Base-by-base conservation (phyloP, 2,113 vertebrate species). In the Microcebus jonahi region DNA sequence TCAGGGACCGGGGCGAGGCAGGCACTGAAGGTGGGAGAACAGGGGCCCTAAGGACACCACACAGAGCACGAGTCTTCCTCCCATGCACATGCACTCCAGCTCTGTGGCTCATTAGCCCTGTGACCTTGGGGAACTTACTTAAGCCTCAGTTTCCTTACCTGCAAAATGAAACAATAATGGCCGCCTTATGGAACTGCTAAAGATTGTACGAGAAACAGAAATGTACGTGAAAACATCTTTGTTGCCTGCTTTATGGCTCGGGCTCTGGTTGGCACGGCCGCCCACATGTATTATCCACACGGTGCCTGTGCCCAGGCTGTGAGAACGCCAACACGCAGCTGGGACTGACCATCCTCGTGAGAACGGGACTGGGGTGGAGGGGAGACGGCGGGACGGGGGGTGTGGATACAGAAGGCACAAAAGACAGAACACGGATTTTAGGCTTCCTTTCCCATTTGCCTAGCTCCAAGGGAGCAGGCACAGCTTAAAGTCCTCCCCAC, bases 81-180 rank as follows among this genome's bases (percentile, higher is more conserved):
- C 5, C 23, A 1, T 23, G 82, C 42, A 3, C 1, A 2, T 53
- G 63, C 59, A 48, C 45, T 53, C 50, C 0, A 29, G 76, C 59
- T 81, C 53, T 87, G 34, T 20, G 48, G 48, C 39, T 48, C 61
- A 71, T 50, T n/a, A 93, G 29, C 20, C 75, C 57, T 31, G 31
- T 67, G 68, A 55, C 57, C 61, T 61, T 55, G 68, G 27, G 73
- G 21, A 81, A 91, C 23, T 55, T 6, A 53, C 21, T 59, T 12
- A 42, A 57, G 48, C n/a, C 77, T 92, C 36, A 8, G 27, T 63
- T 97, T 96, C 83, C 48, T 97, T 79, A 70, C 79, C 21, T 75
- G 50, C 7, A 34, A 71, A 88, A 50, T 70, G n/a, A 84, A 91
- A 8, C 20, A 11, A 53, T 53, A 42, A 70, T 4, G n/a, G 20